These are phyloP conservation scores for Sigmodon hispidus DNA, from an alignment of 2,113 vertebrate species.

Conservation along the genomic window DNA sequence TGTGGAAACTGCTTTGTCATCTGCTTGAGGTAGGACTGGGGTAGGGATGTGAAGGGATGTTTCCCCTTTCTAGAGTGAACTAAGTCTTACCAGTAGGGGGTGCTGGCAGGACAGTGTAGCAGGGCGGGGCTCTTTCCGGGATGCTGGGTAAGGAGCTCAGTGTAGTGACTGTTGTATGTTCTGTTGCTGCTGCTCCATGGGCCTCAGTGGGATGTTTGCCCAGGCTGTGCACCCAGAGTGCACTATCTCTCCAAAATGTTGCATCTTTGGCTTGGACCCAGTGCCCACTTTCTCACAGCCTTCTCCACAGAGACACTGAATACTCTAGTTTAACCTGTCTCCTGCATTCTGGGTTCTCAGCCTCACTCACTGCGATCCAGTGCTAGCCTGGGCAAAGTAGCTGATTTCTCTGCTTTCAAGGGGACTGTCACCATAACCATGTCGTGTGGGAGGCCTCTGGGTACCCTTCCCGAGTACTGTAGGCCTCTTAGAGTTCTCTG, in stretches of 20 bases:
- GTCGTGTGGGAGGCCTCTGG: no score
- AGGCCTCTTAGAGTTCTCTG: background rate
- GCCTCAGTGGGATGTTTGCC: background rate
- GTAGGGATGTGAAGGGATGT: background rate
- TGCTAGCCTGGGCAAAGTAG: background rate
- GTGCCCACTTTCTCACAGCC: background rate
- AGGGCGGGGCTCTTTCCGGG: background rate
- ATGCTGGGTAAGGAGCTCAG: background rate
- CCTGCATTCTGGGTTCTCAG: background rate
- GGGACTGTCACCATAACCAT: no score
- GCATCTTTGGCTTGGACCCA: no score
- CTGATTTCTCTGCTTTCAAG: background rate
- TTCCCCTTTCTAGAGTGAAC: background rate
- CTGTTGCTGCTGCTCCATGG: no score
- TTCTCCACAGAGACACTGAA: background rate
- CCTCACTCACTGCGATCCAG: no score
- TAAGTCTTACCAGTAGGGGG: conserved; percentile 3
- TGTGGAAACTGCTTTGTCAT: background rate
- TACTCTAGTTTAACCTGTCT: background rate
- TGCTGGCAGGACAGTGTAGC: background rate
- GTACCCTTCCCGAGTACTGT: background rate
- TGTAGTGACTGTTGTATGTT: background rate
- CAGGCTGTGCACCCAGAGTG: background rate
- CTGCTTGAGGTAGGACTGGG: no score
- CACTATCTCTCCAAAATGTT: accelerated